Percentiles rank a stretch among this genome's conserved stretches.
These are phyloP conservation scores for Hirtodrosophila trivittata DNA, from an alignment of 2,888 invertebrate species.

Conservation along the genomic window DNA sequence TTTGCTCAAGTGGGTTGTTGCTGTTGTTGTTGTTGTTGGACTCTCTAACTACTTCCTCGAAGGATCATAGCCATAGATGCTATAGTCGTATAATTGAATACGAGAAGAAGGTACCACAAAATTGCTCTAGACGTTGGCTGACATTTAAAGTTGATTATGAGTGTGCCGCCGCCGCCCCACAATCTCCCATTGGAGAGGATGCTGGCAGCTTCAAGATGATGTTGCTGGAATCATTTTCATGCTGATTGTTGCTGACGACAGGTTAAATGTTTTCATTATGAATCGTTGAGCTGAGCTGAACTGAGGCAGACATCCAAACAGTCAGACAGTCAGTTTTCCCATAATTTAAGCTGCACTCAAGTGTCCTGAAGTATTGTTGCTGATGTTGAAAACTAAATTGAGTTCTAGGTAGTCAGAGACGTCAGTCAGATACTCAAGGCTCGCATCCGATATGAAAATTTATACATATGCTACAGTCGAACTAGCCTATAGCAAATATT, in stretches of 20 bases:
- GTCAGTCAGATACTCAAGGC: conserved; percentile 6
- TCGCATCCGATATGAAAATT: neutral
- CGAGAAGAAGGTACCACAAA: conserved; percentile 64
- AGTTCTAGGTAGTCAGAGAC: conserved; percentile 66
- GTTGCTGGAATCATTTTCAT: conserved; percentile 50
- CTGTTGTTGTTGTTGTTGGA: conserved; percentile 21
- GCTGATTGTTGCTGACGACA: conserved; percentile 68
- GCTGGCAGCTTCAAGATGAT: conserved; percentile 4
- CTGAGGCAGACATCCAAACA: too few relatives aligned
- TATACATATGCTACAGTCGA: neutral
- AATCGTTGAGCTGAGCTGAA: conserved; percentile 54
- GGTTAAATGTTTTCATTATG: conserved; percentile 81
- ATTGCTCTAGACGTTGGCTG: conserved; percentile 57
- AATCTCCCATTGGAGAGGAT: conserved; percentile 11
- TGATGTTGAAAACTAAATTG: conserved; percentile 64
- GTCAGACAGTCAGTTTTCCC: conserved; percentile 41
- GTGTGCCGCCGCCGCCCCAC: conserved; percentile 50
- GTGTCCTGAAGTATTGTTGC: conserved; percentile 57
- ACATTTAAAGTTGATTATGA: conserved; percentile 69
- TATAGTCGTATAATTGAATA: conserved; percentile 74
- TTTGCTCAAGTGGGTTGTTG: conserved; percentile 50
- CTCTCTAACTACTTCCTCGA: conserved; percentile 68
- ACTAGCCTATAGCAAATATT: too few relatives aligned
- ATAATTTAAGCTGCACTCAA: conserved; percentile 76
- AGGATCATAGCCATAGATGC: conserved; percentile 69